phyloP scores from a whole-genome alignment of 2,888 invertebrate genomes.

The Scrobipalpa atriplicella region DNA sequence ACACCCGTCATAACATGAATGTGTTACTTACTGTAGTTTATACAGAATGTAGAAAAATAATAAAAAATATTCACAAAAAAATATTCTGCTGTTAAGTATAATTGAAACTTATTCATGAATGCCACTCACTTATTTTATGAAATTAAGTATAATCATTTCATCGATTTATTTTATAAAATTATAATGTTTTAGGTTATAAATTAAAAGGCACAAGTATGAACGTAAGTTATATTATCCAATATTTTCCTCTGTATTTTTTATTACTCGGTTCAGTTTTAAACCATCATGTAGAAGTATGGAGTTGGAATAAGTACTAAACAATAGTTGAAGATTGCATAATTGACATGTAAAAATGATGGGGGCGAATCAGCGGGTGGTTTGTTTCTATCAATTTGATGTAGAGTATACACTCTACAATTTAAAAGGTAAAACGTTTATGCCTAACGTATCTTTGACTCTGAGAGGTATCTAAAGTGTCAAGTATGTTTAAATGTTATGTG shows the following conservation, averaged over 20 bases:
- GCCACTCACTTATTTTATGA: too few relatives aligned
- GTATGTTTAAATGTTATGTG: background rate
- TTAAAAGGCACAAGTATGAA: too few relatives aligned
- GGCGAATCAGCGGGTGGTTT: conserved; percentile 49
- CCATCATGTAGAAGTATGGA: background rate
- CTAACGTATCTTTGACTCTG: background rate
- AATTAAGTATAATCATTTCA: too few relatives aligned
- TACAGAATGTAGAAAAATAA: conserved; percentile 5
- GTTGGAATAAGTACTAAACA: conserved; percentile 43
- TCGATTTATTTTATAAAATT: too few relatives aligned
- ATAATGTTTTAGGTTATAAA: too few relatives aligned
- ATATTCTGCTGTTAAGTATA: too few relatives aligned
- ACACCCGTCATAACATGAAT: conserved; percentile 65
- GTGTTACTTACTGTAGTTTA: conserved; percentile 21
- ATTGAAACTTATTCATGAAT: too few relatives aligned
- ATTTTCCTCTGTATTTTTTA: too few relatives aligned
- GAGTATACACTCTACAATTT: background rate
- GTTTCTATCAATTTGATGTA: conserved; percentile 15
- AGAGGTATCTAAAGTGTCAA: background rate
- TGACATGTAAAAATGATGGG: conserved; percentile 71
- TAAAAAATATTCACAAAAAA: too few relatives aligned
- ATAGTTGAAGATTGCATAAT: conserved; percentile 58
- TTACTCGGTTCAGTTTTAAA: too few relatives aligned
- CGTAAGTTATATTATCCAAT: too few relatives aligned
- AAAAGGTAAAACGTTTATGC: background rate